phyloP scores from a whole-genome alignment of 2,797 vertebrate species.

The Leuciscus waleckii region DNA sequence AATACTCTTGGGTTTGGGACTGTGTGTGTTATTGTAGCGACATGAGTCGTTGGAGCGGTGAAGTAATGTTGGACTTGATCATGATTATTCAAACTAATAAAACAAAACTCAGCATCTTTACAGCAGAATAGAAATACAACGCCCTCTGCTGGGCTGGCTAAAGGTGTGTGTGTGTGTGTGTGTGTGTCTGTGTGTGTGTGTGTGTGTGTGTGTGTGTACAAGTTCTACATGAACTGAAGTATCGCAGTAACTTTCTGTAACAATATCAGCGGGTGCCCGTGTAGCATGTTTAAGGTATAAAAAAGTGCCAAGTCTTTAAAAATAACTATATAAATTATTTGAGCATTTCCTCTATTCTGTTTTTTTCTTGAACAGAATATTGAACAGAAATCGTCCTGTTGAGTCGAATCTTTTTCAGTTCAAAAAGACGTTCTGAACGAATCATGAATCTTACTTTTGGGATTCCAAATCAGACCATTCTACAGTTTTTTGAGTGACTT shows the following conservation, averaged over 20 bases:
- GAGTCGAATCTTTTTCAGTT: not conserved
- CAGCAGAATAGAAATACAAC: not conserved
- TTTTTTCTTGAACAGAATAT: not conserved
- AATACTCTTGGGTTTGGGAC: not conserved
- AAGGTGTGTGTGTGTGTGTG: too few relatives aligned
- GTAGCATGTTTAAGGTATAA: too few relatives aligned
- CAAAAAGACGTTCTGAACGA: not conserved
- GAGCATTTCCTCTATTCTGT: not conserved
- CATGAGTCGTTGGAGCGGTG: too few relatives aligned
- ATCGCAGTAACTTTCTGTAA: too few relatives aligned
- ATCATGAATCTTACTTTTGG: not conserved
- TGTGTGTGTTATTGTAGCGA: not conserved
- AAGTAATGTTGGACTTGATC: too few relatives aligned
- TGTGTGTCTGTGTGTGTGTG: too few relatives aligned
- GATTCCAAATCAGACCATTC: not conserved
- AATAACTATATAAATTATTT: not conserved
- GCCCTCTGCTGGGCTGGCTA: not conserved
- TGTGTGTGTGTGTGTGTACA: too few relatives aligned
- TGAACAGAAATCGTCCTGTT: not conserved
- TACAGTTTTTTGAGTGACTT: not conserved
- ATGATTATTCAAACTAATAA: too few relatives aligned
- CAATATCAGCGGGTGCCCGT: too few relatives aligned
- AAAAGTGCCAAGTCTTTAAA: not conserved
- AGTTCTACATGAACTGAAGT: too few relatives aligned
- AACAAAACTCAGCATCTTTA: not conserved